Percentiles rank a stretch among this genome's conserved stretches.
Conservation (phyloP, 2,888 invertebrate species). For the Plebejus melissa region DNA sequence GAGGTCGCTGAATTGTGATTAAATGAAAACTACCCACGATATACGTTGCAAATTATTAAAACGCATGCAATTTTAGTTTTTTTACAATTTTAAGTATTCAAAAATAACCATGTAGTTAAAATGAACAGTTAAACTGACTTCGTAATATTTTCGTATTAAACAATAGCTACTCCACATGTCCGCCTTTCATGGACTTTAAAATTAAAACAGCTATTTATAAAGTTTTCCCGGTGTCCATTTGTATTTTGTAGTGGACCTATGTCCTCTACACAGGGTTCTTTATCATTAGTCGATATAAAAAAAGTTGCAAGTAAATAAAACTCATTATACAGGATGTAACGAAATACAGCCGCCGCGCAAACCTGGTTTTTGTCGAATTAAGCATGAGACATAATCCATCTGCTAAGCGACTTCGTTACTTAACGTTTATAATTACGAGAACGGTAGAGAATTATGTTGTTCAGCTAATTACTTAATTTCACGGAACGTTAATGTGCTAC, state of each 20-base stretch:
- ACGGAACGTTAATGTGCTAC: conserved; percentile 3
- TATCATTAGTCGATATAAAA: neutral
- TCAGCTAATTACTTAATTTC: conserved; percentile 13
- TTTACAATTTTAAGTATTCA: no score
- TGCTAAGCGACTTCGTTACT: neutral
- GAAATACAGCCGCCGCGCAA: neutral
- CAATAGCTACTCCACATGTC: no score
- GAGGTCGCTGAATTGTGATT: no score
- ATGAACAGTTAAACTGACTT: no score
- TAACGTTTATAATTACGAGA: neutral
- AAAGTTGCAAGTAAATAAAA: neutral
- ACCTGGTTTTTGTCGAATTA: neutral
- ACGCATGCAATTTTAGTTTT: no score
- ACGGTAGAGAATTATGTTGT: conserved; percentile 1
- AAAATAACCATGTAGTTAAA: no score
- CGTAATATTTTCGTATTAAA: no score
- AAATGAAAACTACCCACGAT: no score
- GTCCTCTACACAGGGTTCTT: neutral
- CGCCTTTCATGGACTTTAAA: no score
- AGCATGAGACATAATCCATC: neutral
- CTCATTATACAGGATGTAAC: neutral
- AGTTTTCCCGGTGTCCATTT: neutral
- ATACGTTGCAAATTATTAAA: no score
- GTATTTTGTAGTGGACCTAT: neutral
- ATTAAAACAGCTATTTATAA: neutral